Percentiles rank a stretch among this genome's conserved stretches.
Evolutionary conservation across 2,797 vertebrate species (phyloP).

Genomic region (Siniperca scherzeri): DNA sequence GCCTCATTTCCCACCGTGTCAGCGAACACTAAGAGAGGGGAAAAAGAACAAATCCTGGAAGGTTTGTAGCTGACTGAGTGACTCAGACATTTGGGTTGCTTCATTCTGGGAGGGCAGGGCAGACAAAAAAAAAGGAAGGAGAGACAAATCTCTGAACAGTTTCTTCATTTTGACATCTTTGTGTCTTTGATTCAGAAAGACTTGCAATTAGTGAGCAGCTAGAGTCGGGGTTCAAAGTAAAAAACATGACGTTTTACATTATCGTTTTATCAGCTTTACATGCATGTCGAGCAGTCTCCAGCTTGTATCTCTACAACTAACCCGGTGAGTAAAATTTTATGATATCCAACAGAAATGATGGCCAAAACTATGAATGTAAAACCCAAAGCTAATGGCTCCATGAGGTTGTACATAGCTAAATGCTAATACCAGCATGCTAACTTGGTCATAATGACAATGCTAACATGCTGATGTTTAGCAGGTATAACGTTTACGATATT

Average conservation of each 20-base stretch:
- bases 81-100: constrained; percentile 35
- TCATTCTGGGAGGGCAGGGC: not conserved
- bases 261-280: not conserved
- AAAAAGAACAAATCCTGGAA: constrained; percentile 29
- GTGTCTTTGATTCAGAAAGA: constrained; percentile 1
- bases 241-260: not conserved
- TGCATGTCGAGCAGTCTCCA: not conserved
- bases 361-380: not conserved
- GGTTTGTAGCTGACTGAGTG: constrained; percentile 29
- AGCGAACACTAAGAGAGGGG: constrained; percentile 31
- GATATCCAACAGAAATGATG: not conserved
- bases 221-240: not conserved
- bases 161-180: not conserved
- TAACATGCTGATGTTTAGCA: not conserved
- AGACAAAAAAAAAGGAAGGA: not conserved
- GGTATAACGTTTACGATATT: not conserved
- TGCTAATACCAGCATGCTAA: not conserved
- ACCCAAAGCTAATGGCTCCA: not conserved
- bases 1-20: constrained; percentile 60
- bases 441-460: not conserved
- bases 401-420: not conserved
- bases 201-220: not conserved
- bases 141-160: not conserved
- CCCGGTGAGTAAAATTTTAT: not conserved
- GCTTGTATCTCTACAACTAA: not conserved